A percentile compares a stretch with the other conserved stretches of the same genome.
phyloP scores from a whole-genome alignment of 1,140 invertebrate species.

The Zelostemma sp. region DNA sequence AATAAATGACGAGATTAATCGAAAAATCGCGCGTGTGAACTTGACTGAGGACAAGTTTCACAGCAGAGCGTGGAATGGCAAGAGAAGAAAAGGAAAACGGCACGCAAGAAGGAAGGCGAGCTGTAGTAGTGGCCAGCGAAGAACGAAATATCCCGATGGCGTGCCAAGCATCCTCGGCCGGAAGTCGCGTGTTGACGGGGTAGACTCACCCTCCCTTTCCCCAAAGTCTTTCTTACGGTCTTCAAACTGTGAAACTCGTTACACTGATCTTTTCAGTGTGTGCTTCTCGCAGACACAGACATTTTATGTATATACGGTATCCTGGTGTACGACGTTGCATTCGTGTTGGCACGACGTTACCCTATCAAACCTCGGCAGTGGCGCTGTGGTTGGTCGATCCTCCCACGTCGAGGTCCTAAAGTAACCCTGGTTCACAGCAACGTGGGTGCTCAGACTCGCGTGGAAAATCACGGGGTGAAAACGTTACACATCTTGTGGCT shows the following conservation, averaged over 20 bases:
- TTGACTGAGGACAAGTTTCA: constrained; percentile 28
- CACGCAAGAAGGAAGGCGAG: constrained; percentile 3
- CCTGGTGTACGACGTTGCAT: constrained; percentile 9
- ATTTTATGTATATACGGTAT: constrained; percentile 32
- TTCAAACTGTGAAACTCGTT: constrained; percentile 13
- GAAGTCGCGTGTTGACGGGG: constrained; percentile 69
- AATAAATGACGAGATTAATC: constrained; percentile 5
- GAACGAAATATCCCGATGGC: constrained; percentile 52
- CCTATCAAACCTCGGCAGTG: constrained; percentile 55
- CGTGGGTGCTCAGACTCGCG: constrained; percentile 55
- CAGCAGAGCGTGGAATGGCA: constrained; percentile 10
- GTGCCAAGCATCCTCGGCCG: constrained; percentile 56
- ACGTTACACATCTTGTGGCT: constrained; percentile 23
- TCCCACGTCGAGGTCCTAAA: constrained; percentile 49
- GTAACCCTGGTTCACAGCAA: constrained; percentile 43
- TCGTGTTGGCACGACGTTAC: constrained; percentile 52
- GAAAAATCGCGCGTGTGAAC: constrained; percentile 25
- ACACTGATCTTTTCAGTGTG: constrained; percentile 8
- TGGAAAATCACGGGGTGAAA: constrained; percentile 54
- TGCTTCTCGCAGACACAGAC: constrained; percentile 11
- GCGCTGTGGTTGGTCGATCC: constrained; percentile 64
- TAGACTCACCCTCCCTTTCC: constrained; percentile 47
- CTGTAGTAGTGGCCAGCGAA: constrained; percentile 21
- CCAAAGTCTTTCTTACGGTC: constrained; percentile 36
- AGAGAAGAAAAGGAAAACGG: constrained; percentile 15